Conservation (phyloP, 2,888 invertebrate species). For the Vannuccia rotundouncinata region DNA sequence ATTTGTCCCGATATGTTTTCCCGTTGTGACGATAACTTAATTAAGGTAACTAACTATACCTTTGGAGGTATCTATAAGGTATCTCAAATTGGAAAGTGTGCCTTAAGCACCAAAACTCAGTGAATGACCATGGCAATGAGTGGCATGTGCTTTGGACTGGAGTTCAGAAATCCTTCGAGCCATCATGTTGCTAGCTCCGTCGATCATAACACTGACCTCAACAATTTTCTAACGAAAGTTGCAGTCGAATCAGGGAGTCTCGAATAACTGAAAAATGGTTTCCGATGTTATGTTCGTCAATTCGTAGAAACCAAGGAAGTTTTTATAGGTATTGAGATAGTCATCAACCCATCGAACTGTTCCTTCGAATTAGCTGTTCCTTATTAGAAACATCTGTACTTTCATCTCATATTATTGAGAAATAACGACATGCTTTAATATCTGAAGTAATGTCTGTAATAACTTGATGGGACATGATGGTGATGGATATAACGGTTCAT, state of each 20-base stretch:
- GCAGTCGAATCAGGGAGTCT: background rate
- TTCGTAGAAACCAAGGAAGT: too few species aligned
- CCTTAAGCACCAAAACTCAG: background rate
- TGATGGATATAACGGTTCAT: too few species aligned
- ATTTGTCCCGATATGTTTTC: slow-evolving; percentile 7
- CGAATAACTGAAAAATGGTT: background rate
- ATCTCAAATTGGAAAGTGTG: slow-evolving; percentile 9
- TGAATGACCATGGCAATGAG: too few species aligned
- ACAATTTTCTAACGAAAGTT: slow-evolving; percentile 12
- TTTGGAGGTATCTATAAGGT: slow-evolving; percentile 14
- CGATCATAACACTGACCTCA: slow-evolving; percentile 13
- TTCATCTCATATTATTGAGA: too few species aligned
- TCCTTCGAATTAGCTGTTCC: too few species aligned
- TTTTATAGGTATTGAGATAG: too few species aligned
- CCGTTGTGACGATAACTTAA: background rate
- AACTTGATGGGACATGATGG: too few species aligned
- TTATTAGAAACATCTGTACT: too few species aligned
- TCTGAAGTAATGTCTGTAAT: too few species aligned
- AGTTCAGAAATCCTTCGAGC: background rate
- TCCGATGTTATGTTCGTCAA: too few species aligned
- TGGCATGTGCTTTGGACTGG: slow-evolving; percentile 13
- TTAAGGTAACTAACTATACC: background rate
- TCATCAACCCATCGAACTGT: too few species aligned
- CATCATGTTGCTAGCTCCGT: background rate
- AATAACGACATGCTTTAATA: too few species aligned